A percentile compares a stretch with the other conserved stretches of the same genome.
phyloP scores from a whole-genome alignment of 2,888 invertebrate species.

The Lumbricus terrestris region DNA sequence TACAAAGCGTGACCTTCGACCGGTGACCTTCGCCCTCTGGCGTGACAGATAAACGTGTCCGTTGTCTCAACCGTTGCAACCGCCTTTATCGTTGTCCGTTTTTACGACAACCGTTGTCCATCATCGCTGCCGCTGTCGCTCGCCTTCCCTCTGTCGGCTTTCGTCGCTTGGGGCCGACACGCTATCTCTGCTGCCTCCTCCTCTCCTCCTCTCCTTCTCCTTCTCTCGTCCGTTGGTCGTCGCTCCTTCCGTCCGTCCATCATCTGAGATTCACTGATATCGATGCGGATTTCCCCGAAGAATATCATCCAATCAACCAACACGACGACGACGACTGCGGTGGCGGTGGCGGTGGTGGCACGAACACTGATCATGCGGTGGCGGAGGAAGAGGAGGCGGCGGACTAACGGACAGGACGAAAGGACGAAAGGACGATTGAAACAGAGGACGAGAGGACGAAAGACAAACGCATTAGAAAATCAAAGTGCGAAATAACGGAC shows the following conservation, averaged over 20 bases:
- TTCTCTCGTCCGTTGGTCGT: background rate
- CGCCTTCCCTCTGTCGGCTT: background rate
- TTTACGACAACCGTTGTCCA: conserved; percentile 3
- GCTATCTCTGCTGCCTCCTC: background rate
- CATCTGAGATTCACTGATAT: background rate
- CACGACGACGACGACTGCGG: background rate
- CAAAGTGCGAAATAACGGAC: too few species aligned
- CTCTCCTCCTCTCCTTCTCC: background rate
- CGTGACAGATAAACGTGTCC: conserved; percentile 3
- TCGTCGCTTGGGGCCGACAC: background rate
- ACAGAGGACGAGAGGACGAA: too few species aligned
- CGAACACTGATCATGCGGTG: too few species aligned
- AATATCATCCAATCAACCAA: background rate
- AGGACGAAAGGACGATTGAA: too few species aligned
- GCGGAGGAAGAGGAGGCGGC: background rate
- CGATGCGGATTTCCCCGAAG: background rate
- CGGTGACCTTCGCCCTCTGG: background rate
- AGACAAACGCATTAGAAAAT: too few species aligned
- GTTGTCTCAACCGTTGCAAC: background rate
- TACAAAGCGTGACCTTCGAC: conserved; percentile 3
- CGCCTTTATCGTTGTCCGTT: background rate
- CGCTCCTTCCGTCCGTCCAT: background rate
- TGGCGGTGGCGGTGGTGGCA: too few species aligned
- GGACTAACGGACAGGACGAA: background rate
- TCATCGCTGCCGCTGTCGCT: too few species aligned